Conservation (phyloP, 2,888 invertebrate genomes). For the Molorchus minor region DNA sequence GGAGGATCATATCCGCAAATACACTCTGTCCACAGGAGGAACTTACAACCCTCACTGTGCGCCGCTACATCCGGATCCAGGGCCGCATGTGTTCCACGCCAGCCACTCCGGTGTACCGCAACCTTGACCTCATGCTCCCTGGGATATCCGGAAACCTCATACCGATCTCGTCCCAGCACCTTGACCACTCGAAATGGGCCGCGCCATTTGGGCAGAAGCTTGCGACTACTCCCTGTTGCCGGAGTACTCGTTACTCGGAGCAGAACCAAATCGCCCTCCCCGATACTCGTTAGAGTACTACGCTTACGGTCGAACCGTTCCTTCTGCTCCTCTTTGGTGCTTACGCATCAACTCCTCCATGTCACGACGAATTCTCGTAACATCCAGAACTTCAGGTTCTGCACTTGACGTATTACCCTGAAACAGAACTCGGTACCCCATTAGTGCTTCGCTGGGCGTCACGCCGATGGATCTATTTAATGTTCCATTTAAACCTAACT, state of each 20-base stretch:
- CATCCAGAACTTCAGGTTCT: neutral
- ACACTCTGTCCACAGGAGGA: too few species aligned
- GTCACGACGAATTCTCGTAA: neutral
- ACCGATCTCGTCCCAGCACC: constrained; percentile 12
- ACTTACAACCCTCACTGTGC: too few species aligned
- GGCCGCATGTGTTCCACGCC: too few species aligned
- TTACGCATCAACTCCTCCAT: neutral
- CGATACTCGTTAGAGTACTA: too few species aligned
- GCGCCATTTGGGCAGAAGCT: neutral
- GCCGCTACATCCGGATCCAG: too few species aligned
- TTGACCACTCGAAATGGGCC: neutral
- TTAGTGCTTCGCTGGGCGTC: neutral
- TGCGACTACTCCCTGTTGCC: neutral
- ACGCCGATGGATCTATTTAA: neutral
- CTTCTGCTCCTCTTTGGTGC: too few species aligned
- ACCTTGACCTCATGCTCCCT: too few species aligned
- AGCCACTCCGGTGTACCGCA: too few species aligned
- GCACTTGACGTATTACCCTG: neutral
- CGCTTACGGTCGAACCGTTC: too few species aligned
- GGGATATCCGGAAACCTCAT: constrained; percentile 2
- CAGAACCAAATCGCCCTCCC: neutral
- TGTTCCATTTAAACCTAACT: neutral
- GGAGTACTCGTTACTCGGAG: neutral
- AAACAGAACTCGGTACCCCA: neutral
- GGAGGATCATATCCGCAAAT: too few species aligned